Evolutionary conservation across 2,797 vertebrate genomes (phyloP), one percentile per base, ranked within the genome.

Genomic region (Masticophis lateralis): DNA sequence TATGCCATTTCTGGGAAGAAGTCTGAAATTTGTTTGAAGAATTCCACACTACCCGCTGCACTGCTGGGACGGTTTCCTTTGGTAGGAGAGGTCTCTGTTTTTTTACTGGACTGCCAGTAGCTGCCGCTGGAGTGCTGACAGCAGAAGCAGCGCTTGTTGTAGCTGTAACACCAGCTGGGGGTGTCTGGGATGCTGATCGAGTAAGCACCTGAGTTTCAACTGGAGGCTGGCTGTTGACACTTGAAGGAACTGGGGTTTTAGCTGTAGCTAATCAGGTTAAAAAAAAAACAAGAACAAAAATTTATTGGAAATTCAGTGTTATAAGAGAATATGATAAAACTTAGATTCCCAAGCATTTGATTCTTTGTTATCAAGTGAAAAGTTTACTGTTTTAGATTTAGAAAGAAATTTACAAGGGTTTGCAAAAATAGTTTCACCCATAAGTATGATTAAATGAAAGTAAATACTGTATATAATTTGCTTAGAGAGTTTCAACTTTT

Each of bases 41-140:
- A 97, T 98, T 99, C 99, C 99, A 99, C 94, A 99, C 98, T 12
- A 99, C 99, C 51, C 98, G 98, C 97, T 99, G 99, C 96, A 98
- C 98, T 0, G 98, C 98, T 91, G 99, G 98, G 32, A 98, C 98
- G 0, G 98, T 98, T 97, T 99, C 99, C 97, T 99, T 99, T 12
- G 99, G 99, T 96, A 99, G 98, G 74, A 99, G 98, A 88, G 99
- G 99, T 95, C 99, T 99, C 98, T 99, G 99, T 98, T 99, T 99
- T 98, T 99, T 99, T 91, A 99, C 97, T 0, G 98, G 98, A 96
- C 98, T 98, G 11, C 98, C 98, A 0, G 98, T 97, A 92, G 97
- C 93, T 66, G 98, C 92, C 37, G 97, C 94, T n/a, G 97, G 92
- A 91, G 97, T 95, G 3, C 96, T 96, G 9, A 95, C 95, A 93